Conservation (phyloP, 2,888 invertebrate genomes). For the Dolichopus griseipennis region DNA sequence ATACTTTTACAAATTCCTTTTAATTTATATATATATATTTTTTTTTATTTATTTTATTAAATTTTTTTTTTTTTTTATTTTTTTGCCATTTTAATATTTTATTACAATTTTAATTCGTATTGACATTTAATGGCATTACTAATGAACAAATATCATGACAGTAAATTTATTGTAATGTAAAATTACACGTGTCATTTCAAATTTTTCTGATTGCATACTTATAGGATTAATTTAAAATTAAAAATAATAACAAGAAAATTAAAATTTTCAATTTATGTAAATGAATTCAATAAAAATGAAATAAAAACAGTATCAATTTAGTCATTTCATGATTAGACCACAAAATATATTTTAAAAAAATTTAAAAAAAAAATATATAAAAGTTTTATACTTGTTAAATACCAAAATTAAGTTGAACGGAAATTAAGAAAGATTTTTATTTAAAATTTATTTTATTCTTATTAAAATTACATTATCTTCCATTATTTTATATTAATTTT, state of each 20-base stretch:
- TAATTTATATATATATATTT: no score
- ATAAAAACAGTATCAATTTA: background rate
- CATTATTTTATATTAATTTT: background rate
- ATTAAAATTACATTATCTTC: background rate
- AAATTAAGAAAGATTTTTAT: background rate
- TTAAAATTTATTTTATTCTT: background rate
- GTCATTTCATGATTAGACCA: background rate
- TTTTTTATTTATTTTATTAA: no score
- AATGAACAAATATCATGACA: background rate
- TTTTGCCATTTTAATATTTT: background rate
- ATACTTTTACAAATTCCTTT: no score
- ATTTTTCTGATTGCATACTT: background rate
- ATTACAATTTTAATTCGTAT: background rate
- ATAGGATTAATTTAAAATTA: background rate
- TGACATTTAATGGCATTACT: background rate
- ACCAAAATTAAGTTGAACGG: background rate
- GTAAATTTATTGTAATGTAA: background rate
- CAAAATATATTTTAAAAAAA: background rate
- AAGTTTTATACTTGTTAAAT: background rate
- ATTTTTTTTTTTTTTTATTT: background rate
- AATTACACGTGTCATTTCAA: background rate
- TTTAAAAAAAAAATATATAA: no score
- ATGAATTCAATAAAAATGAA: background rate
- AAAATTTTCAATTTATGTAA: background rate
- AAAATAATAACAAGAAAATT: background rate